phyloP scores from a whole-genome alignment of 2,797 vertebrate genomes.

The Hozukius guyotensis region DNA sequence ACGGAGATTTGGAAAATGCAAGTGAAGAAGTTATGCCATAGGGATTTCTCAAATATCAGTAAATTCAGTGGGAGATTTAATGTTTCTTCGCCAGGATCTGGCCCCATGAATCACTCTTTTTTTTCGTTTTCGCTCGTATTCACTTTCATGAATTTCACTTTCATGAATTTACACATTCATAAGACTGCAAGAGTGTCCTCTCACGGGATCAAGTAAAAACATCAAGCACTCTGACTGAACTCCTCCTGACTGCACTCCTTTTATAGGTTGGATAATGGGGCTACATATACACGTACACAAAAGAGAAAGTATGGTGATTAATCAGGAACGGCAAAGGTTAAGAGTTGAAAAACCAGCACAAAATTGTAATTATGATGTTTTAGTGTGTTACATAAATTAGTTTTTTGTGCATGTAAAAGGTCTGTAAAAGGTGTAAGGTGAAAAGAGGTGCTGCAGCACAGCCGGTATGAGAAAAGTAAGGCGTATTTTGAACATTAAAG shows the following conservation, averaged over 20 bases:
- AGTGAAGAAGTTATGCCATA: constrained; percentile 15
- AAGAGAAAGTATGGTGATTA: constrained; percentile 15
- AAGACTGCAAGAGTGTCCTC: constrained; percentile 26
- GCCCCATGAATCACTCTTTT: constrained; percentile 48
- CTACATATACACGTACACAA: neutral
- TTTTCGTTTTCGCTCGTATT: constrained; percentile 45
- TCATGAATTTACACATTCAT: constrained; percentile 58
- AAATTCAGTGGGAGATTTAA: constrained; percentile 29
- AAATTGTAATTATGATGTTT: neutral
- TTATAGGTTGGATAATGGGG: constrained; percentile 24
- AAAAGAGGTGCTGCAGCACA: too few species aligned
- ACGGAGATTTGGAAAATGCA: neutral
- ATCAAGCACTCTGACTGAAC: constrained; percentile 29
- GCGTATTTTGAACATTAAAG: too few species aligned
- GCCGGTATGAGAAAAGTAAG: accelerated
- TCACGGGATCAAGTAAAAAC: constrained; percentile 36
- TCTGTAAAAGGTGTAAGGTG: too few species aligned
- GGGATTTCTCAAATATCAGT: constrained; percentile 54
- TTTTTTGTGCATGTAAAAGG: too few species aligned
- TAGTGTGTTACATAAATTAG: too few species aligned
- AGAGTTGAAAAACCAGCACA: neutral
- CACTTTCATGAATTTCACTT: constrained; percentile 44
- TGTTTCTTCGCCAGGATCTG: constrained; percentile 17
- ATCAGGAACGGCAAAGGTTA: constrained; percentile 8
- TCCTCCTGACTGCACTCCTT: constrained; percentile 25